These are phyloP conservation scores for Stenopsyche tienmushanensis DNA, from an alignment of 1,140 invertebrate genomes.

Conservation along the genomic window DNA sequence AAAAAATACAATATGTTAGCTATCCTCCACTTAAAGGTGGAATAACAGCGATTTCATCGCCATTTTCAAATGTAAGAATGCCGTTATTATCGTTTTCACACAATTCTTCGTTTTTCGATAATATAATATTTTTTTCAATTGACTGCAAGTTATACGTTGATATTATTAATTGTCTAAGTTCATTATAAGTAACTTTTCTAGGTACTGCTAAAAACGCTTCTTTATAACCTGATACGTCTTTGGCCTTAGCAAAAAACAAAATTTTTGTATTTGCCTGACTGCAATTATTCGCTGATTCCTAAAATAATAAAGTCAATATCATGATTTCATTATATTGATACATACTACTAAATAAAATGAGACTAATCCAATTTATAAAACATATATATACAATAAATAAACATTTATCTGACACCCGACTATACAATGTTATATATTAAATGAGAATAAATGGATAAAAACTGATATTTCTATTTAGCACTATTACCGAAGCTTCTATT, in stretches of 20 bases:
- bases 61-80: slow-evolving; percentile 58
- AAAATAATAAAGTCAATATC: background rate
- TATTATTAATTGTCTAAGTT: slow-evolving; percentile 63
- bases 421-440: too few species aligned
- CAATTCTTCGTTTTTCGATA: slow-evolving; percentile 82
- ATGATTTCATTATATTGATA: too few species aligned
- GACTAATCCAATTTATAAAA: too few species aligned
- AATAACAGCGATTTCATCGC: slow-evolving; percentile 81
- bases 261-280: slow-evolving; percentile 52
- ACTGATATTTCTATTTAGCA: too few species aligned
- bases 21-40: slow-evolving; percentile 88
- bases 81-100: slow-evolving; percentile 56
- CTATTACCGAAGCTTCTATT: too few species aligned
- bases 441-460: too few species aligned
- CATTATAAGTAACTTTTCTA: slow-evolving; percentile 51
- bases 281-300: background rate
- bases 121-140: slow-evolving; percentile 70
- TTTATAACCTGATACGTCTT: slow-evolving; percentile 69
- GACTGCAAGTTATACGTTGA: slow-evolving; percentile 63
- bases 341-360: too few species aligned
- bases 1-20: slow-evolving; percentile 44
- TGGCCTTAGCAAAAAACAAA: slow-evolving; percentile 85
- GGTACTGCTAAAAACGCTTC: slow-evolving; percentile 57
- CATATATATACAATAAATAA: too few species aligned
- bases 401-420: too few species aligned